These are phyloP conservation scores for Drosophila littoralis DNA, from an alignment of 1,140 invertebrate species.

Conservation along the genomic window DNA sequence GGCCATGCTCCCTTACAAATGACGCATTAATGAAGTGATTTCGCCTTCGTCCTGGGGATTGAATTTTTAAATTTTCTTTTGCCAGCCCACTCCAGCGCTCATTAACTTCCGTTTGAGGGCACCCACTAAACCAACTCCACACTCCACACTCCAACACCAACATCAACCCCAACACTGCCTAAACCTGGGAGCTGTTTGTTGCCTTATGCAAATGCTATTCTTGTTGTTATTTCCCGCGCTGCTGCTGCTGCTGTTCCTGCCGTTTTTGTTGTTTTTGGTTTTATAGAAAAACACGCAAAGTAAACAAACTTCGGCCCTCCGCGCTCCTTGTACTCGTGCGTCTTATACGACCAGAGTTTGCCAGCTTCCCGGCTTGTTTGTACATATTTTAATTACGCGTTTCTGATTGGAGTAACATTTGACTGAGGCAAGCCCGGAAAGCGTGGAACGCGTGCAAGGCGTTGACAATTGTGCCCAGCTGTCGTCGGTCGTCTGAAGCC, in stretches of 20 bases:
- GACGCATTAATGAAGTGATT: conserved; percentile 82
- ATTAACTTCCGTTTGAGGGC: conserved; percentile 75
- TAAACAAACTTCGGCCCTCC: conserved; percentile 64
- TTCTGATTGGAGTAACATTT: conserved; percentile 73
- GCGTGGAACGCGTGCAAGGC: conserved; percentile 25
- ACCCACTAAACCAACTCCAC: conserved; percentile 12
- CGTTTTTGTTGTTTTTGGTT: conserved; percentile 62
- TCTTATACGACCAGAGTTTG: conserved; percentile 38
- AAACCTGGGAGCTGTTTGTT: conserved; percentile 59
- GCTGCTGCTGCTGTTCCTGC: conserved; percentile 31
- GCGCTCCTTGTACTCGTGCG: conserved; percentile 34
- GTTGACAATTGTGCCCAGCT: conserved; percentile 68
- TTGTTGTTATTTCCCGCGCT: conserved; percentile 72
- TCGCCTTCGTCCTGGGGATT: conserved; percentile 50
- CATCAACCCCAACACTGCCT: background rate
- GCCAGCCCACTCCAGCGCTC: conserved; percentile 42
- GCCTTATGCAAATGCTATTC: conserved; percentile 83
- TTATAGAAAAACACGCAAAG: conserved; percentile 80
- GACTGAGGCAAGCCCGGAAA: conserved; percentile 1
- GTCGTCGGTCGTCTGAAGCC: conserved; percentile 41
- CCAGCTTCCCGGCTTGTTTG: conserved; percentile 63
- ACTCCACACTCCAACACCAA: conserved; percentile 1
- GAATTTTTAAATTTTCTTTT: conserved; percentile 53
- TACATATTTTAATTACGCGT: conserved; percentile 81
- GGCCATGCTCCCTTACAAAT: conserved; percentile 72